phyloP scores from a whole-genome alignment of 2,888 invertebrate species.

The Iphiclides podalirius region DNA sequence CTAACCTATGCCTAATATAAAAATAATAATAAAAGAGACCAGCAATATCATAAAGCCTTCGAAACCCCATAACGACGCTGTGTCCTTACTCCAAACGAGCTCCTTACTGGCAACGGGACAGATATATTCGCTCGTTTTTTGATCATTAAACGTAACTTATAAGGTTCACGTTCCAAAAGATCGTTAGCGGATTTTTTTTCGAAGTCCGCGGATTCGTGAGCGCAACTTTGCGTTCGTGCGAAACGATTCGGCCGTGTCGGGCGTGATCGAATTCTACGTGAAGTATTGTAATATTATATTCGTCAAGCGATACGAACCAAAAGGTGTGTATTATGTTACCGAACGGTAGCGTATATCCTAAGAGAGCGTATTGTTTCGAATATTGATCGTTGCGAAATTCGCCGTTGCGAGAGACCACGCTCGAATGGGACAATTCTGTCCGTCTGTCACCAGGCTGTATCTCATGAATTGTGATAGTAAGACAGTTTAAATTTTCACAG shows the following conservation, averaged over 20 bases:
- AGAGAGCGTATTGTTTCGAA: conserved; percentile 6
- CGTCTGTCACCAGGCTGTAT: too few relatives aligned
- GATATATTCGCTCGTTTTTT: conserved; percentile 1
- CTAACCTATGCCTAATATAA: too few relatives aligned
- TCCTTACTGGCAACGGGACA: conserved; percentile 3
- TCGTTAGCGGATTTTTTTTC: conserved; percentile 2
- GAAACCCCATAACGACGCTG: too few relatives aligned
- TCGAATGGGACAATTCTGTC: background rate
- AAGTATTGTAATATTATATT: conserved; percentile 12
- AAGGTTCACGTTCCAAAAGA: conserved; percentile 11
- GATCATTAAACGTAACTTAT: conserved; percentile 1
- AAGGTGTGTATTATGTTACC: conserved; percentile 12
- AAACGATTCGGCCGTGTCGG: conserved; percentile 6
- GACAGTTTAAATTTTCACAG: too few relatives aligned
- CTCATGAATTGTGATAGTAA: too few relatives aligned
- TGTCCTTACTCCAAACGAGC: conserved; percentile 13
- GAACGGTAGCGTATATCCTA: background rate
- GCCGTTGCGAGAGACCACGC: background rate
- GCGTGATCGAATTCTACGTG: conserved; percentile 2
- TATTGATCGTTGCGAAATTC: conserved; percentile 1
- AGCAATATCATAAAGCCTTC: too few relatives aligned
- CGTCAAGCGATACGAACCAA: conserved; percentile 8
- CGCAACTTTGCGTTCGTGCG: conserved; percentile 5
- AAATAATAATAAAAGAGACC: too few relatives aligned
- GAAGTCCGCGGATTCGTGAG: background rate